Evolutionary conservation across 1,140 invertebrate genomes (phyloP), one percentile per base, ranked within the genome.

Genomic region (Goniozus legneri): DNA sequence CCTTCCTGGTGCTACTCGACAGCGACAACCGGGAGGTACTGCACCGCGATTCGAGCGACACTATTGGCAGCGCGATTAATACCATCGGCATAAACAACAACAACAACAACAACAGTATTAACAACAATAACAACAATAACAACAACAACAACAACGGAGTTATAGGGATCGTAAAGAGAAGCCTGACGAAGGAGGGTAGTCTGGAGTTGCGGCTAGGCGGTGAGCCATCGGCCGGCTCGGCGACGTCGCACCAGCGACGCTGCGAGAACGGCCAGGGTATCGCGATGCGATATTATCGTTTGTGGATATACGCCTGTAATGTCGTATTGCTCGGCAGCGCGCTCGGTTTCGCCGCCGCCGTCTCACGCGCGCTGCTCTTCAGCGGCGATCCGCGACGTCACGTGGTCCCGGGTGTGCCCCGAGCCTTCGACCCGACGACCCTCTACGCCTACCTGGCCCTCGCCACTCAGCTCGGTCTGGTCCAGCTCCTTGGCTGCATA

Each of bases 231-330:
- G 30, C 37, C 43, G 54, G 52, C 51, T 65, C 65, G 60, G 50
- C 40, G 56, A 21, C 31, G 32, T 52, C 56, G 56, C 51, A 52
- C 21, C 57, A 55, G 20, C 56, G 60, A 50, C 56, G 57, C 60
- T 58, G 64, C 57, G 56, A 50, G 52, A 63, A 58, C 50, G 60
- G 63, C 44, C 62, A 71, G 64, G 69, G 67, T 62, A 64, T 76
- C 71, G 74, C 72, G 50, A 77, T 77, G 74, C 71, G 80, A 76
- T 93, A 92, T 81, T 94, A 94, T 78, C 86, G 89, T 71, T 82
- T 92, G 64, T 92, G 90, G 90, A 92, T 93, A 68, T 92, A 92
- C 80, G 87, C 88, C 64, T 92, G 89, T 83, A 92, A 93, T 79
- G 84, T 86, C 69, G 89, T 89, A 51, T 80, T 92, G 66, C 78